Evolutionary conservation across 2,113 vertebrate species (phyloP).

Genomic region (Orcinus orca): DNA sequence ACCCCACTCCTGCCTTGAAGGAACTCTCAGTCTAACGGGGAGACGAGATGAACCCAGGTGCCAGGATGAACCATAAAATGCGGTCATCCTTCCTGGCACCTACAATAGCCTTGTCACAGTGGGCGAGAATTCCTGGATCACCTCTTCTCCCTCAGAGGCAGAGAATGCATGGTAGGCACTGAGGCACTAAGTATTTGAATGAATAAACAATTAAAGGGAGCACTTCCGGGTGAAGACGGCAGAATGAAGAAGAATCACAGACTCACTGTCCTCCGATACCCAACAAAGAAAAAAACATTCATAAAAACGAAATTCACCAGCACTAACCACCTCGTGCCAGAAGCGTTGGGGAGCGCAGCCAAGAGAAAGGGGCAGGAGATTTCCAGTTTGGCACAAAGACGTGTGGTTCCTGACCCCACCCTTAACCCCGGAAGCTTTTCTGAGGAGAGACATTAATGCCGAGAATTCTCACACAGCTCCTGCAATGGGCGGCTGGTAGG

Average conservation of each 20-base stretch:
- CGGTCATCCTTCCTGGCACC: fast-evolving
- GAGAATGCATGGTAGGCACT: fast-evolving
- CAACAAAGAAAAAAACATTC: not conserved
- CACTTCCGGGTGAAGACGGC: fast-evolving
- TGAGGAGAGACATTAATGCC: not conserved
- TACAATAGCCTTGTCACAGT: fast-evolving
- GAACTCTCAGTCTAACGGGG: not conserved
- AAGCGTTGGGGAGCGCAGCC: not conserved
- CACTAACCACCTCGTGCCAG: not conserved
- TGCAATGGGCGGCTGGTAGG: fast-evolving
- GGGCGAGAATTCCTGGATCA: fast-evolving
- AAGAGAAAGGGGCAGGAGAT: no score
- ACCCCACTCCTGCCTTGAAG: not conserved
- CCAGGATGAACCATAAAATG: not conserved
- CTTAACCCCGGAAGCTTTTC: not conserved
- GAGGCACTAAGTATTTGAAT: not conserved
- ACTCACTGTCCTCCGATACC: no score
- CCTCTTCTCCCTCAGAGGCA: not conserved
- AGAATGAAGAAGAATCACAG: not conserved
- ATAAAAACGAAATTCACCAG: not conserved
- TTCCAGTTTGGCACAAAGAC: not conserved
- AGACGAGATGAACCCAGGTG: not conserved
- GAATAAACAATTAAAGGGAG: no score
- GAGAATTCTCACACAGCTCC: not conserved
- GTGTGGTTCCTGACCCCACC: not conserved